Evolutionary conservation across 2,113 vertebrate species (phyloP).

Genomic region (Sebastes schlegelii): DNA sequence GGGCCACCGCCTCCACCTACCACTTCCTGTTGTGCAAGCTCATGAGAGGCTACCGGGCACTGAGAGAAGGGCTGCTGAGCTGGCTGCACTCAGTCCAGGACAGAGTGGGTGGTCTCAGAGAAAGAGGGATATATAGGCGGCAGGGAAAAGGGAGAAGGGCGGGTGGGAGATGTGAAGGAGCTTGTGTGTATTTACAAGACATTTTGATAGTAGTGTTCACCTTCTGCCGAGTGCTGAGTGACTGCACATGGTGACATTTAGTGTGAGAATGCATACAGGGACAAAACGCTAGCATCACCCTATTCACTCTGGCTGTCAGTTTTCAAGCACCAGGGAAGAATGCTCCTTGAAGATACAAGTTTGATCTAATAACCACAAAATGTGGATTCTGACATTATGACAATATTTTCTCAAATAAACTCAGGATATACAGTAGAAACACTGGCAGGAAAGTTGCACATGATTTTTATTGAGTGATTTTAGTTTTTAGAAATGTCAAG

Average conservation of each 20-base stretch:
- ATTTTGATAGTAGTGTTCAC: constrained; percentile 8
- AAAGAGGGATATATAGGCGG: no score
- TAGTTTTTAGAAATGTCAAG: background rate
- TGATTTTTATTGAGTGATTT: background rate
- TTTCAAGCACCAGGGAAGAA: background rate
- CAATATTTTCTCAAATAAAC: background rate
- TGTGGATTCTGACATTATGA: background rate
- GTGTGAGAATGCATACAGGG: background rate
- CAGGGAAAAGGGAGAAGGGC: background rate
- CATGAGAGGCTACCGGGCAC: background rate
- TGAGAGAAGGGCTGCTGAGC: background rate
- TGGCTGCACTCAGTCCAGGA: constrained; percentile 1
- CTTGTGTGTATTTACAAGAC: constrained; percentile 23
- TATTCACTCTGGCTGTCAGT: background rate
- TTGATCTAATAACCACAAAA: background rate
- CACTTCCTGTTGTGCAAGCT: constrained; percentile 16
- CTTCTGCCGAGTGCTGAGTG: background rate
- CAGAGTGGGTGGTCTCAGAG: constrained; percentile 29
- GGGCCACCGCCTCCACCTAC: constrained; percentile 27
- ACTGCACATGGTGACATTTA: constrained; percentile 30
- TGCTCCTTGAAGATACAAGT: background rate
- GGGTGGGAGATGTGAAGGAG: background rate
- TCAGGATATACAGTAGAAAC: background rate
- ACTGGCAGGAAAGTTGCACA: background rate
- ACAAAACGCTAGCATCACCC: background rate